Conservation (phyloP, 2,888 invertebrate species). For the Sphaerophoria taeniata region DNA sequence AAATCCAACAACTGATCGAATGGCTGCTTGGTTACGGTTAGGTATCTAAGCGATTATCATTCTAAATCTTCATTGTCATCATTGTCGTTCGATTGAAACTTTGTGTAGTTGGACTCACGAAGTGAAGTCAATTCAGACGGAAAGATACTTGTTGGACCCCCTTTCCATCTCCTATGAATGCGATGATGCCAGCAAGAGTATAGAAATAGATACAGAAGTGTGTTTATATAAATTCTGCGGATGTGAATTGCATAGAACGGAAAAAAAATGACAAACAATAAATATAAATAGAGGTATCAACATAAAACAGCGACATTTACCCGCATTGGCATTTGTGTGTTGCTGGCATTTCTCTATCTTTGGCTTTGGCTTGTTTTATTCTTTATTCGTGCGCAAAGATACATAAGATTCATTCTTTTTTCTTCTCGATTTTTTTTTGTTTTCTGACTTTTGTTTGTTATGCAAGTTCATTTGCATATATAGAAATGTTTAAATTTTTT, state of each 20-base stretch:
- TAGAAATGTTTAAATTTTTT: slow-evolving; percentile 46
- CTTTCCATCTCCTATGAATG: slow-evolving; percentile 8
- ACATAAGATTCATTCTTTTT: slow-evolving; percentile 32
- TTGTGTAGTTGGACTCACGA: slow-evolving; percentile 11
- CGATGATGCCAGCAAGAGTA: not conserved
- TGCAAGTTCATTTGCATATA: slow-evolving; percentile 71
- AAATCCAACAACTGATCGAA: slow-evolving; percentile 66
- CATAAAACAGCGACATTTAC: slow-evolving; percentile 62
- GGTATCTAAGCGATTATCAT: slow-evolving; percentile 45
- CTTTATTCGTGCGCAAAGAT: slow-evolving; percentile 65
- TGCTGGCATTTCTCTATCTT: slow-evolving; percentile 66
- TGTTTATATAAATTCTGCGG: not conserved
- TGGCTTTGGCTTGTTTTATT: slow-evolving; percentile 60
- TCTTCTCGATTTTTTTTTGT: not conserved
- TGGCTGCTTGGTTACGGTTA: slow-evolving; percentile 59
- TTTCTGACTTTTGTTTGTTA: slow-evolving; percentile 34
- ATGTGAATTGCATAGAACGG: slow-evolving; percentile 22
- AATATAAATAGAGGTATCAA: slow-evolving; percentile 45
- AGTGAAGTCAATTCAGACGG: slow-evolving; percentile 14
- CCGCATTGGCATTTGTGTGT: slow-evolving; percentile 72
- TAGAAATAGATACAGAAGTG: slow-evolving; percentile 8
- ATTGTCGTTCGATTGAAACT: not conserved
- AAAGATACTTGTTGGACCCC: not conserved
- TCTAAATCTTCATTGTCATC: slow-evolving; percentile 36
- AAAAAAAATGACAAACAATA: slow-evolving; percentile 24